A percentile compares a stretch with the other conserved stretches of the same genome.
These are phyloP conservation scores for Perca fluviatilis DNA, from an alignment of 2,113 vertebrate genomes.

Conservation along the genomic window DNA sequence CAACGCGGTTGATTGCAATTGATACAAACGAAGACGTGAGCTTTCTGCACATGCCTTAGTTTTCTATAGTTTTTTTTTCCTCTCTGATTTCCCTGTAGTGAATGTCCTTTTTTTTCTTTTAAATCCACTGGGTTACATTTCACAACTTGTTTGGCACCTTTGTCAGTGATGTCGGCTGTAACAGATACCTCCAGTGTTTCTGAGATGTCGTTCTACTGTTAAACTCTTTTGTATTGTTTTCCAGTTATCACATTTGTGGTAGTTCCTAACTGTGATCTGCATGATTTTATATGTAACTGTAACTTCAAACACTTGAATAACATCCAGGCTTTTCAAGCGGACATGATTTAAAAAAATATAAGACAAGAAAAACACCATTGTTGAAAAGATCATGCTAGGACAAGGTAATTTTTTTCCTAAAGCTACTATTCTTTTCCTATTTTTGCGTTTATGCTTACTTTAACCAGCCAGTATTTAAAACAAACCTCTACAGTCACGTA, in stretches of 20 bases:
- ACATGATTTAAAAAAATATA: background rate
- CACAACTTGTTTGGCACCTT: background rate
- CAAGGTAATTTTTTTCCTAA: background rate
- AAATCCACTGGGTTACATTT: background rate
- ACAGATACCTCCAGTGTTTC: background rate
- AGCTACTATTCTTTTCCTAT: background rate
- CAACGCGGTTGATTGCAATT: constrained; percentile 21
- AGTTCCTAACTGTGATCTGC: background rate
- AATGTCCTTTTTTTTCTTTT: background rate
- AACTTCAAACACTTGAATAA: background rate
- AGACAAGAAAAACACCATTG: background rate
- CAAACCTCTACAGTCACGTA: constrained; percentile 16
- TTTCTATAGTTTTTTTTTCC: background rate
- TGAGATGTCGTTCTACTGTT: background rate
- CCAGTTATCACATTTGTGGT: background rate
- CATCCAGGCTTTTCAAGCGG: background rate
- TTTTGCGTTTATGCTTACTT: constrained; percentile 10
- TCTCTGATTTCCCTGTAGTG: background rate
- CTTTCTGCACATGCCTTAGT: background rate
- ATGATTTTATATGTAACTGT: background rate
- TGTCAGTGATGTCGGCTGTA: too few species aligned
- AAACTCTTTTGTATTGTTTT: background rate
- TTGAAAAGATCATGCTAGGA: background rate
- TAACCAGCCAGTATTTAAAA: background rate
- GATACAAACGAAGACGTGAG: constrained; percentile 1